Conservation (phyloP, 2,888 invertebrate genomes). For the Sisyra nigra region DNA sequence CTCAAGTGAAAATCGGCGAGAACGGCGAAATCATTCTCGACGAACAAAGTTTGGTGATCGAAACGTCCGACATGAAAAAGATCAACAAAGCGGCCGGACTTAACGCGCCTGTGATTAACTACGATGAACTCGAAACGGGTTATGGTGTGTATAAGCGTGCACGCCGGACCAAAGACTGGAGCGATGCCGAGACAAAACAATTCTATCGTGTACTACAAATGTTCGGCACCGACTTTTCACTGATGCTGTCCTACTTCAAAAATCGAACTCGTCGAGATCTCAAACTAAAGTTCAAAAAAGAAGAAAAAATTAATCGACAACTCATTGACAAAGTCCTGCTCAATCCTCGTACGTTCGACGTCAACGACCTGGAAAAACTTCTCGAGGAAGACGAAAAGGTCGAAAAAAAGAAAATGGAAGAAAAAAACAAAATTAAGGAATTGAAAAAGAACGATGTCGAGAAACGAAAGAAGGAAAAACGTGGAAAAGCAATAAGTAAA, state of each 20-base stretch:
- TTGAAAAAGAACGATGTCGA: conserved; percentile 11
- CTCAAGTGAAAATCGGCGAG: conserved; percentile 72
- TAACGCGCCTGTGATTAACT: conserved; percentile 35
- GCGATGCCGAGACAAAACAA: conserved; percentile 62
- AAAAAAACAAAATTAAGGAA: conserved; percentile 14
- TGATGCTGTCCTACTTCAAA: conserved; percentile 72
- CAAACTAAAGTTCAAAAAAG: conserved; percentile 85
- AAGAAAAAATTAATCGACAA: conserved; percentile 59
- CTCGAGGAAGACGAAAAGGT: conserved; percentile 31
- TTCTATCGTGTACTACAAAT: conserved; percentile 83
- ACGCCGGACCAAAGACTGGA: conserved; percentile 58
- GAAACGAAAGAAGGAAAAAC: neutral
- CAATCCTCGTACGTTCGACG: conserved; percentile 51
- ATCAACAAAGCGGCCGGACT: conserved; percentile 37
- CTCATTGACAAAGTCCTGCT: conserved; percentile 62
- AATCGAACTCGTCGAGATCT: conserved; percentile 63
- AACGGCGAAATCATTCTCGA: conserved; percentile 69
- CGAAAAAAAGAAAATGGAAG: conserved; percentile 17
- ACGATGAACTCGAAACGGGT: conserved; percentile 37
- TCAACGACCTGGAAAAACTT: conserved; percentile 39
- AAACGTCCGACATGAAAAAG: conserved; percentile 47
- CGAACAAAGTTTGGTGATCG: conserved; percentile 67
- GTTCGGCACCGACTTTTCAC: conserved; percentile 82
- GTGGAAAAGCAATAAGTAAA: too few species aligned
- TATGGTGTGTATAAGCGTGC: conserved; percentile 49